phyloP scores from a whole-genome alignment of 2,888 invertebrate species.

The Limnephilus lunatus region DNA sequence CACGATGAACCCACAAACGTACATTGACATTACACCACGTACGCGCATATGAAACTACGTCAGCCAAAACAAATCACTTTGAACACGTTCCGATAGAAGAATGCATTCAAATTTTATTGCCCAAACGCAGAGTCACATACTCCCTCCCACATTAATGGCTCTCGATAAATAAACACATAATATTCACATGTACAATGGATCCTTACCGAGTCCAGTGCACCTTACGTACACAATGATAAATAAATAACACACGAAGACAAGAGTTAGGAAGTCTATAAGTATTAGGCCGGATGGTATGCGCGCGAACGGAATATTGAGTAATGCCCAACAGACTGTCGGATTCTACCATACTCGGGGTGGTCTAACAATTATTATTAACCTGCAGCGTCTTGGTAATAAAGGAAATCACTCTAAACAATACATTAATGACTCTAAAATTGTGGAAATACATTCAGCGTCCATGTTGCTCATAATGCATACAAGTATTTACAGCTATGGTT shows the following conservation, averaged over 20 bases:
- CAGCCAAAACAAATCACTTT: neutral
- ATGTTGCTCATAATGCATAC: neutral
- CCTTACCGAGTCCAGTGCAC: conserved; percentile 25
- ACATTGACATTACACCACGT: neutral
- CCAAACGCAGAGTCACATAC: conserved; percentile 27
- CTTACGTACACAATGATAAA: neutral
- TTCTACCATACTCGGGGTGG: conserved; percentile 32
- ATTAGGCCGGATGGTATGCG: conserved; percentile 42
- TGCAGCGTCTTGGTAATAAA: conserved; percentile 17
- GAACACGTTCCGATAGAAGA: neutral
- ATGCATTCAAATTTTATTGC: conserved; percentile 27
- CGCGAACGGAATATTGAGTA: conserved; percentile 37
- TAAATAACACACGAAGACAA: conserved; percentile 15
- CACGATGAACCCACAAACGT: neutral
- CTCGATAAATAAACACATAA: conserved; percentile 42
- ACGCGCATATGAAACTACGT: neutral
- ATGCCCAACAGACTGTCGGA: neutral
- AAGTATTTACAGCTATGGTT: neutral
- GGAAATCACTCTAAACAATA: conserved; percentile 19
- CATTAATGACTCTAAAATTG: neutral
- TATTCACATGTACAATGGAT: conserved; percentile 38
- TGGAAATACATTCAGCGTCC: neutral
- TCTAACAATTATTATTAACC: neutral
- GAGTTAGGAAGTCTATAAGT: conserved; percentile 35
- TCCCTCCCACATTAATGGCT: conserved; percentile 10